Conservation (phyloP, 2,113 vertebrate species). For the Zosterops borbonicus region DNA sequence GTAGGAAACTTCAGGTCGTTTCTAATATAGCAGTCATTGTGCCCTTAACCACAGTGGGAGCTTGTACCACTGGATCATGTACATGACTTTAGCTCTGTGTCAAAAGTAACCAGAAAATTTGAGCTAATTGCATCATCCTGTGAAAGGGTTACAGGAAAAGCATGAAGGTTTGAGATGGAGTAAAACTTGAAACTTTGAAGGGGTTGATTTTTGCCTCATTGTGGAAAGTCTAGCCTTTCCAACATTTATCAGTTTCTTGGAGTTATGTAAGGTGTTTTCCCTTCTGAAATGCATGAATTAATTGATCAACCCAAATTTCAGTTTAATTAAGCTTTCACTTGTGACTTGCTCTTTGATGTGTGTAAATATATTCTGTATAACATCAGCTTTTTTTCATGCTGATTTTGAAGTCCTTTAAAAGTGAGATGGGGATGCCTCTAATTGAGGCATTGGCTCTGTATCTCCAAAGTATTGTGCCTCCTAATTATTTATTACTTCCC, state of each 20-base stretch:
- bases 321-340: constrained; percentile 60
- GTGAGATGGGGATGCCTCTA: constrained; percentile 30
- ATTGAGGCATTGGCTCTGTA: constrained; percentile 37
- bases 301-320: constrained; percentile 42
- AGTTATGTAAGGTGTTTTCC: constrained; percentile 44
- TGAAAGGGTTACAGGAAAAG: not conserved
- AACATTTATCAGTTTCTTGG: constrained; percentile 9
- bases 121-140: not conserved
- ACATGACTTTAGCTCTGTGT: not conserved
- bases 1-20: not conserved
- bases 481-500: constrained; percentile 58
- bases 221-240: not conserved
- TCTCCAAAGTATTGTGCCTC: not conserved
- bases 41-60: not conserved
- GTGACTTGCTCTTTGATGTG: constrained; percentile 54
- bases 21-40: not conserved
- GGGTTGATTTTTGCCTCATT: not conserved
- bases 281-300: constrained; percentile 37
- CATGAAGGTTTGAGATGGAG: not conserved
- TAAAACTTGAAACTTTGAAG: not conserved
- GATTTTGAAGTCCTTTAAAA: constrained; percentile 52
- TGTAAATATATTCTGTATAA: constrained; percentile 53
- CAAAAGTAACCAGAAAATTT: not conserved
- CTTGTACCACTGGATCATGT: not conserved
- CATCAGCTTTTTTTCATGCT: constrained; percentile 2